Evolutionary conservation across 2,113 vertebrate species (phyloP).

Genomic region (Isurus oxyrinchus): DNA sequence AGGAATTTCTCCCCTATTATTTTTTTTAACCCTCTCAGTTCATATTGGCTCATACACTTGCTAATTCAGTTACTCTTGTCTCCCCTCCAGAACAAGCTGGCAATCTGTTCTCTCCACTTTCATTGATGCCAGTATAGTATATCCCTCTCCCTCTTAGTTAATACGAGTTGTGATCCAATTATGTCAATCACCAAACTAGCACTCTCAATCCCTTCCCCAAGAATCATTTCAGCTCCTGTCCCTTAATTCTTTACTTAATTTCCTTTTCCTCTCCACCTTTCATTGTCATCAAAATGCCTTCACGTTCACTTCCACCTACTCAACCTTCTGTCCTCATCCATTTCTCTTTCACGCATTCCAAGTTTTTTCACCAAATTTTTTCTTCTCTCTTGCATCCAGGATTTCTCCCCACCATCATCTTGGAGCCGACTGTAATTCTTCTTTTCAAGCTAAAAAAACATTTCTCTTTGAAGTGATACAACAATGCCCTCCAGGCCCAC

Average conservation of each 20-base stretch:
- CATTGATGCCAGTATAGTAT: not conserved
- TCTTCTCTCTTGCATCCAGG: not conserved
- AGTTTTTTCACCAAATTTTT: not conserved
- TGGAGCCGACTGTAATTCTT: not conserved
- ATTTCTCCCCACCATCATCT: not conserved
- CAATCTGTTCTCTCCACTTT: no score
- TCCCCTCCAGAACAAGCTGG: no score
- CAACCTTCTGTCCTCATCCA: not conserved
- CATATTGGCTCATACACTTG: not conserved
- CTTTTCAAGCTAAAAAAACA: not conserved
- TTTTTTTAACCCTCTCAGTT: not conserved
- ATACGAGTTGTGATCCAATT: not conserved
- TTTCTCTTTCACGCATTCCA: not conserved
- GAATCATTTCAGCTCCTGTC: not conserved
- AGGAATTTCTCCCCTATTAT: not conserved
- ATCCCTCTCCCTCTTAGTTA: not conserved
- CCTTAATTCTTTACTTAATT: not conserved
- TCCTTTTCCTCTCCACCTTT: not conserved
- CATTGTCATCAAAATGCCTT: not conserved
- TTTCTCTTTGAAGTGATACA: not conserved
- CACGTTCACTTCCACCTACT: no score
- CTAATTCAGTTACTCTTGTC: no score
- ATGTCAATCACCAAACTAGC: not conserved
- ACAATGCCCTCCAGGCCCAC: not conserved
- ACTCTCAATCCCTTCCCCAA: not conserved